These are phyloP conservation scores for Unio delphinus DNA, from an alignment of 2,888 invertebrate genomes.

Conservation along the genomic window DNA sequence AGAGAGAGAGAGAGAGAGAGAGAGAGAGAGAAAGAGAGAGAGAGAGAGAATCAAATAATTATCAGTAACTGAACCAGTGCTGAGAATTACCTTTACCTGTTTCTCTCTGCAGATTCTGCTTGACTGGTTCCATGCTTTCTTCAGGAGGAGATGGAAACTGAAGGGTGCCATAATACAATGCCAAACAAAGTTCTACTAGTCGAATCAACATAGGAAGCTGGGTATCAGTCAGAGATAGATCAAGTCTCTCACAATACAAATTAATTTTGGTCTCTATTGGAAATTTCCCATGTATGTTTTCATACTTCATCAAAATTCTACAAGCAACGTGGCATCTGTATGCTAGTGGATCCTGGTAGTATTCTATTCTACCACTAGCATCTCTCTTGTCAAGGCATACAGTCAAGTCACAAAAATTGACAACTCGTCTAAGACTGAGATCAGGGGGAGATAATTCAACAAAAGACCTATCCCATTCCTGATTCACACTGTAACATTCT, in stretches of 20 bases:
- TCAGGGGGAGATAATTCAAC: constrained; percentile 73
- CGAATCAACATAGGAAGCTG: constrained; percentile 86
- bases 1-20: no score
- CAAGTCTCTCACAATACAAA: constrained; percentile 80
- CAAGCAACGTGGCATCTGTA: constrained; percentile 90
- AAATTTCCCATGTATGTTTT: constrained; percentile 68
- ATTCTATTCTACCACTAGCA: constrained; percentile 92
- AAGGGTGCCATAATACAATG: constrained; percentile 77
- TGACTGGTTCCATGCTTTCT: constrained; percentile 27
- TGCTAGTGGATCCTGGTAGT: constrained; percentile 90
- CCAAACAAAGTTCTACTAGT: constrained; percentile 78
- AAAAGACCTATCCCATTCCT: constrained; percentile 88
- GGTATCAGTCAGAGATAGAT: constrained; percentile 81
- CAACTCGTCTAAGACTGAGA: constrained; percentile 72
- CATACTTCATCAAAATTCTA: constrained; percentile 80
- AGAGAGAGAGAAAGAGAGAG: no score
- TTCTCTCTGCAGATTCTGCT: constrained; percentile 24
- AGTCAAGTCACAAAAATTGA: constrained; percentile 89
- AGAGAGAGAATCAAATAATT: not conserved
- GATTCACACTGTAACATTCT: constrained; percentile 71
- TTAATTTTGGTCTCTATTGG: constrained; percentile 78
- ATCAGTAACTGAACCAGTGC: constrained; percentile 9
- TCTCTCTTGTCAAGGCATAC: constrained; percentile 91
- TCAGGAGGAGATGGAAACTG: constrained; percentile 62
- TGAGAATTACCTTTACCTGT: constrained; percentile 12